Conservation (phyloP, 2,888 invertebrate genomes). For the Cryptus viduatorius region DNA sequence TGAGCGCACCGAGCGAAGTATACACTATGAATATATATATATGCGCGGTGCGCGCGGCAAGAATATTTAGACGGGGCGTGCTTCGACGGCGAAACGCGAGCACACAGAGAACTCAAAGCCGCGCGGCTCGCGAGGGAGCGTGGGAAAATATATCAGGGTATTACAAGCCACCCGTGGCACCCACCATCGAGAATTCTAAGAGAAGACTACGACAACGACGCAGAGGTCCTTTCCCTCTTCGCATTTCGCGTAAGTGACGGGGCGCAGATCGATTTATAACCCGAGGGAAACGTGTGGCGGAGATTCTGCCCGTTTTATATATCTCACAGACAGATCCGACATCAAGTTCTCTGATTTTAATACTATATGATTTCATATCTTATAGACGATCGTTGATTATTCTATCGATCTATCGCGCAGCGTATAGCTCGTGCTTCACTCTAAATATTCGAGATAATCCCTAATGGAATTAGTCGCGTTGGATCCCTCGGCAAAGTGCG, state of each 20-base stretch:
- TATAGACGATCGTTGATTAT: background rate
- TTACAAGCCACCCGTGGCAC: slow-evolving; percentile 29
- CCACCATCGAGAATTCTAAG: slow-evolving; percentile 51
- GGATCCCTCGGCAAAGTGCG: slow-evolving; percentile 55
- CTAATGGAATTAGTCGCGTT: slow-evolving; percentile 38
- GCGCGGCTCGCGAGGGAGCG: slow-evolving; percentile 56
- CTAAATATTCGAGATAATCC: slow-evolving; percentile 16
- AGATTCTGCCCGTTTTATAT: slow-evolving; percentile 46
- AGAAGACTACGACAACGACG: slow-evolving; percentile 47
- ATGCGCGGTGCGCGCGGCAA: slow-evolving; percentile 50
- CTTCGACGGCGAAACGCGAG: slow-evolving; percentile 67
- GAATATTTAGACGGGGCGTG: slow-evolving; percentile 71
- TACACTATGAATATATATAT: background rate
- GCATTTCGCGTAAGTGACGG: slow-evolving; percentile 63
- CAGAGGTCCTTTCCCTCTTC: slow-evolving; percentile 65
- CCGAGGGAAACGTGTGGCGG: slow-evolving; percentile 31
- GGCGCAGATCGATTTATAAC: slow-evolving; percentile 69
- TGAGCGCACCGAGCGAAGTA: slow-evolving; percentile 30
- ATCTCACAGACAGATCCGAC: slow-evolving; percentile 15
- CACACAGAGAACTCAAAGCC: slow-evolving; percentile 15
- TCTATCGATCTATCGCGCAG: too few relatives aligned
- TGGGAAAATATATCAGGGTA: slow-evolving; percentile 69
- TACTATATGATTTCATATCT: background rate
- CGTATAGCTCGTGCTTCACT: background rate
- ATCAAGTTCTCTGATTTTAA: slow-evolving; percentile 38